Conservation (phyloP, 2,113 vertebrate genomes). For the Proteles cristata region DNA sequence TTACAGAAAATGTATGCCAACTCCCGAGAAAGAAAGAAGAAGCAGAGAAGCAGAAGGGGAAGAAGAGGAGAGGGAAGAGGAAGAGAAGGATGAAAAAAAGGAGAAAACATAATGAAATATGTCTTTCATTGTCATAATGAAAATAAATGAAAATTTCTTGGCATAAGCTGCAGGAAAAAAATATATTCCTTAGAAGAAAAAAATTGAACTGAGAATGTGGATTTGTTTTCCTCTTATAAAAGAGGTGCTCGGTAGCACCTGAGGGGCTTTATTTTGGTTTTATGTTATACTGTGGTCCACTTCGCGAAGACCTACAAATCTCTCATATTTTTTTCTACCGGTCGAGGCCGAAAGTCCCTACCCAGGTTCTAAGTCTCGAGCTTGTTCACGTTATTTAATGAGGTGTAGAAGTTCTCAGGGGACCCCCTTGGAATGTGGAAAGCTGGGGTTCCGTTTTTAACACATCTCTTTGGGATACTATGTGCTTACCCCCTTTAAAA, state of each 20-base stretch:
- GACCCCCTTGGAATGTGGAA: neutral
- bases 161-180: neutral
- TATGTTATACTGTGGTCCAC: neutral
- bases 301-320: neutral
- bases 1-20: neutral
- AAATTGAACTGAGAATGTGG: neutral
- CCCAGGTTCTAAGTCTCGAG: neutral
- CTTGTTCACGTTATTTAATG: constrained; percentile 21
- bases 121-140: neutral
- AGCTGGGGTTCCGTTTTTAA: neutral
- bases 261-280: neutral
- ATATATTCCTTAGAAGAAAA: neutral
- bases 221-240: neutral
- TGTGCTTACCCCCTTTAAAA: neutral
- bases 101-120: neutral
- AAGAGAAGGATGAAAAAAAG: neutral
- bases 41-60: neutral
- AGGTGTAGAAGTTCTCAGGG: neutral
- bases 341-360: neutral
- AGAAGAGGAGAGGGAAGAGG: neutral
- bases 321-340: constrained; percentile 53
- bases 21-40: neutral
- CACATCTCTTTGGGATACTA: neutral
- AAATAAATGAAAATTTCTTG: constrained; percentile 10
- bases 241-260: neutral